phyloP scores from a whole-genome alignment of 2,797 vertebrate species.

The Neosilurus mollespiculum region DNA sequence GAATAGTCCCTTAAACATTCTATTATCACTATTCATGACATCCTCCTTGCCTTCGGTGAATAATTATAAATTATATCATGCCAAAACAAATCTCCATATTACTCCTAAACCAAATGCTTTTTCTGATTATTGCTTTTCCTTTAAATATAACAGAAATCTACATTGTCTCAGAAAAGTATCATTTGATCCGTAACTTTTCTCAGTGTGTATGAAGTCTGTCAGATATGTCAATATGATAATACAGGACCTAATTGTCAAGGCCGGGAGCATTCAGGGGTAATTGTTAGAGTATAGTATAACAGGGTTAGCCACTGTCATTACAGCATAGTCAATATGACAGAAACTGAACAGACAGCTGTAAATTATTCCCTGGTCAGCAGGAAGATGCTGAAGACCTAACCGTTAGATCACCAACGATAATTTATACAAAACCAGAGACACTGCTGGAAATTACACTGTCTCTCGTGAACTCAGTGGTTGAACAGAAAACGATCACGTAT shows the following conservation, averaged over 20 bases:
- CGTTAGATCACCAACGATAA: background rate
- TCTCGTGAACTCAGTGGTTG: background rate
- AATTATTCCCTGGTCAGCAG: background rate
- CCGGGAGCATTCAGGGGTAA: slow-evolving; percentile 44
- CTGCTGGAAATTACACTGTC: background rate
- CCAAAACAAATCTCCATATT: background rate
- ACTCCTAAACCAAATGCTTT: background rate
- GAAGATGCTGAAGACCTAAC: background rate
- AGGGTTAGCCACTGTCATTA: slow-evolving; percentile 44
- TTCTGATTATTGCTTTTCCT: background rate
- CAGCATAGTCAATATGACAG: slow-evolving; percentile 53
- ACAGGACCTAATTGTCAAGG: slow-evolving; percentile 67
- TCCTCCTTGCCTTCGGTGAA: too few species aligned
- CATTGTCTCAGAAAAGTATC: background rate
- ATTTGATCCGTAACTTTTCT: slow-evolving; percentile 58
- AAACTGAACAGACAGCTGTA: background rate
- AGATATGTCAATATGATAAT: slow-evolving; percentile 71
- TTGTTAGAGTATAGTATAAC: slow-evolving; percentile 47
- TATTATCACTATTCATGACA: too few species aligned
- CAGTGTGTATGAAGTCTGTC: slow-evolving; percentile 64
- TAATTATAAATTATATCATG: too few species aligned
- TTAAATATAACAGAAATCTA: background rate
- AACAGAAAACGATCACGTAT: background rate
- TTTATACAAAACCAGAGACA: background rate
- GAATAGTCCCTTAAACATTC: too few species aligned